Base-by-base conservation (phyloP, 2,113 vertebrate species). In the Mellivora capensis region DNA sequence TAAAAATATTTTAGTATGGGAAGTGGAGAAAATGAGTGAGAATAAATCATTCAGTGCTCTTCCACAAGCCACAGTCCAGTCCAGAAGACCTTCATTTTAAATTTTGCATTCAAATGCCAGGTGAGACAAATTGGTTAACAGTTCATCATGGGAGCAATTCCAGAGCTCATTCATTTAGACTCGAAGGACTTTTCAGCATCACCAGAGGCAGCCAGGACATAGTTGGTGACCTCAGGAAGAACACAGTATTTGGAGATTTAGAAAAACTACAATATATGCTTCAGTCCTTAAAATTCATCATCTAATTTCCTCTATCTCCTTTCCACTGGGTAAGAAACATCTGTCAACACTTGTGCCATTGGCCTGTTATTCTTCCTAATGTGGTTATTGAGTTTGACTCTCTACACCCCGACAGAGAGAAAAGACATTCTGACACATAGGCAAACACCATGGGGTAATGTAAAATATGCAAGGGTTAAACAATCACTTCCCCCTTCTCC, bases 1-100 rank as follows among this genome's bases (percentile, higher is more conserved):
- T 95, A 94, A 97, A 98, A 97, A 95, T 96, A 96, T 95, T 97
- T 95, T 97, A 98, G 97, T 90, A 57, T 91, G 95, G 83, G 92
- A 97, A 97, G 91, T 72, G 25, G 79, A 97, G 95, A 96, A 96
- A 97, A 96, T 77, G 91, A 98, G 64, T 79, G 90, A 87, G 84
- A 82, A 96, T 97, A 97, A 98, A 98, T 98, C 95, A 96, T 83
- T 69, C 80, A 29, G 37, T 57, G 39, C 52, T 95, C 89, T 67
- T 93, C 69, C 37, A 42, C 31, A 85, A 83, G 59, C 90, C 71
- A 67, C 59, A 81, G 4, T 27, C 27, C 52, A 25, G 54, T 29
- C 84, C 92, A n/a, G 87, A 97, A 85, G 91, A 96, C 80, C 80
- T 97, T 95, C 84, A 31, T 86, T 96, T 96, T 87, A 64, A 96